Evolutionary conservation across 2,888 invertebrate genomes (phyloP), one percentile per base, ranked within the genome.

Genomic region (Campoletis raptor): DNA sequence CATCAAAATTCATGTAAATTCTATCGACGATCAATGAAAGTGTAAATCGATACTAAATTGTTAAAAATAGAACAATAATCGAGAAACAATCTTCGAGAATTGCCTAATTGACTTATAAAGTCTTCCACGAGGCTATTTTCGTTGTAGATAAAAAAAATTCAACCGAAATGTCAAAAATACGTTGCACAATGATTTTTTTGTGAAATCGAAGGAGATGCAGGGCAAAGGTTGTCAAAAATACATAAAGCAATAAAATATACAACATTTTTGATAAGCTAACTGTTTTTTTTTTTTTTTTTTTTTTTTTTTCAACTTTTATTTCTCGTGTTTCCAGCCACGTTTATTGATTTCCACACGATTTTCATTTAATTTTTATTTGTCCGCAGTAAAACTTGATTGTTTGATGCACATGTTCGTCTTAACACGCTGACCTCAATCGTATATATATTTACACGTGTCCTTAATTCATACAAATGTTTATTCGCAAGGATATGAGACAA

Each of bases 241-340:
- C 37, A 12, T 5, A 61, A 37, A 45, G 45, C 18, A 69, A 76
- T 67, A 18, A 69, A 52, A 45, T 21, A 42, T 18, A 54, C 36
- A 57, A 8, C 36, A 3, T 57, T 61, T 69, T 69, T 40, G 21
- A 21, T 67, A 52, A 83, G 83, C 76, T 77, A 77, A 70, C 40
- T 70, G 36, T 72, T 57, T 42, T n/a, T 66, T 45, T 79, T 57
- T 36, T 37, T 24, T 85, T 30, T n/a, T 72, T 57, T 42, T n/a
- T 66, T 45, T 79, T 57, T 36, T 37, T 24, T 85, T 30, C 30
- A 30, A 30, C 30, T 30, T 30, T 81, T 78, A 84, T 81, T 81
- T 78, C 12, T 84, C 84, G 81, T 81, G 81, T 81, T 84, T 74
- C 73, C 81, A 84, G 83, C 83, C 83, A 86, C 76, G 72, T 79